Conservation (phyloP, 2,113 vertebrate species). For the Deroptyus accipitrinus region DNA sequence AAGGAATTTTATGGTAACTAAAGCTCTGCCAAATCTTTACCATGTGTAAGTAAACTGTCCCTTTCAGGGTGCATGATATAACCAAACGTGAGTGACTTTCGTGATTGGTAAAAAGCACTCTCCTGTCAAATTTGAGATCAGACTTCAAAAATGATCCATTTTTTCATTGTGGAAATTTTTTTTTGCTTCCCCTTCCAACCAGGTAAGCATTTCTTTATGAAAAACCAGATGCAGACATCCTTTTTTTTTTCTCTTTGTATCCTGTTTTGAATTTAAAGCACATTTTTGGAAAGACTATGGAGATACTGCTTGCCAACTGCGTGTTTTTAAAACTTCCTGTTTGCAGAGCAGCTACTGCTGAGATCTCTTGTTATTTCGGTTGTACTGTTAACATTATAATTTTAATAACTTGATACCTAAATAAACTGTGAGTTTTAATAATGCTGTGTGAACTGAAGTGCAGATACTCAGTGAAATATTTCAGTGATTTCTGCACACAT, state of each 20-base stretch:
- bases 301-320: not conserved
- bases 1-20: not conserved
- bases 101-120: not conserved
- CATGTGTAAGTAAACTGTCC: accelerated
- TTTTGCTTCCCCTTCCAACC: not conserved
- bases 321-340: not conserved
- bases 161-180: not conserved
- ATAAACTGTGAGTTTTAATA: not conserved
- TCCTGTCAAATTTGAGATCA: not conserved
- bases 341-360: not conserved
- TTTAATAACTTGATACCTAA: not conserved
- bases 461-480: not conserved
- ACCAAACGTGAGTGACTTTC: not conserved
- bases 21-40: not conserved
- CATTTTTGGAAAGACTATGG: not conserved
- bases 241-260: not conserved
- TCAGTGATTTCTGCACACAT: not conserved
- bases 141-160: not conserved
- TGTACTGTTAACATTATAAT: accelerated
- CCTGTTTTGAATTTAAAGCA: not conserved
- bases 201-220: not conserved
- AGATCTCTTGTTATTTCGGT: not conserved
- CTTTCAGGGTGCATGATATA: not conserved
- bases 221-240: not conserved
- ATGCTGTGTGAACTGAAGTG: not conserved